Percentiles rank a stretch among this genome's conserved stretches.
phyloP scores from a whole-genome alignment of 2,797 vertebrate genomes.

The Anabas testudineus region DNA sequence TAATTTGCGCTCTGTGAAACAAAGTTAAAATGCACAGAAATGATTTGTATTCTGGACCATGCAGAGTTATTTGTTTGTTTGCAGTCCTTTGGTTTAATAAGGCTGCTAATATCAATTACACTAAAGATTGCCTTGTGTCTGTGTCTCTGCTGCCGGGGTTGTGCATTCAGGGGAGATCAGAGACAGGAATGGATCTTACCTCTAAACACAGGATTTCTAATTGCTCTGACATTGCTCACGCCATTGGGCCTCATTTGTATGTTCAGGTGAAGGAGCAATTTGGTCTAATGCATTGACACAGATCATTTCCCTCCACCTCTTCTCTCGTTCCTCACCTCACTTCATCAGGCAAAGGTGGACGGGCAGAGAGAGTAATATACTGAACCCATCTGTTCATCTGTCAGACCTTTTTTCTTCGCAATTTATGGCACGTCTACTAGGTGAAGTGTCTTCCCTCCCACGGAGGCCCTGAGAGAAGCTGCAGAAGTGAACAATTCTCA shows the following conservation, averaged over 20 bases:
- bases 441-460: slow-evolving; percentile 75
- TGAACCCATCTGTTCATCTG: slow-evolving; percentile 84
- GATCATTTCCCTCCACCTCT: slow-evolving; percentile 80
- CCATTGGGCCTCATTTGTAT: slow-evolving; percentile 81
- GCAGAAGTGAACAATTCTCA: slow-evolving; percentile 71
- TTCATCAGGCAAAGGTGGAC: slow-evolving; percentile 76
- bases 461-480: slow-evolving; percentile 52
- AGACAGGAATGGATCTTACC: slow-evolving; percentile 66
- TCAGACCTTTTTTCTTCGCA: slow-evolving; percentile 80
- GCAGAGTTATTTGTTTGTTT: slow-evolving; percentile 73
- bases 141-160: slow-evolving; percentile 35
- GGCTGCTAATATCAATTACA: slow-evolving; percentile 74
- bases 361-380: slow-evolving; percentile 78
- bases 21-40: slow-evolving; percentile 27
- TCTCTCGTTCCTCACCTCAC: slow-evolving; percentile 67
- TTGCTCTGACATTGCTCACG: slow-evolving; percentile 78
- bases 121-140: slow-evolving; percentile 64
- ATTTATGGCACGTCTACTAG: slow-evolving; percentile 80
- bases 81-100: slow-evolving; percentile 68
- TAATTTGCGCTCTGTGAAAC: slow-evolving; percentile 41
- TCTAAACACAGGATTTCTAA: slow-evolving; percentile 78
- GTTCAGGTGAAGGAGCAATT: slow-evolving; percentile 83
- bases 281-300: slow-evolving; percentile 82
- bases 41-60: slow-evolving; percentile 60
- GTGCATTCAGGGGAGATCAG: slow-evolving; percentile 52